Conservation (phyloP, 1,140 invertebrate species). For the Macrosteles quadrilineatus region DNA sequence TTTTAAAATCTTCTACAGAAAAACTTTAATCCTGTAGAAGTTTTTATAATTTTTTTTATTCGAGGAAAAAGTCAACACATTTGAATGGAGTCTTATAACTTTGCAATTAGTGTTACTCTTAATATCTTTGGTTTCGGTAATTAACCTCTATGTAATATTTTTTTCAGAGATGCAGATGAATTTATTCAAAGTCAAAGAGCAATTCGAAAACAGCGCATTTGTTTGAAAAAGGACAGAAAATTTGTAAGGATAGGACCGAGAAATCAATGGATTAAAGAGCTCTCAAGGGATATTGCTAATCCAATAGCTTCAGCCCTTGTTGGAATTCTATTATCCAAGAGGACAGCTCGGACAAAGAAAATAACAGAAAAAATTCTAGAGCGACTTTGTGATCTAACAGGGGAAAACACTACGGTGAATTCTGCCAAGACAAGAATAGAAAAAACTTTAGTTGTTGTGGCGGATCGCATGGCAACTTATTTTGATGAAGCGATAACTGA, state of each 20-base stretch:
- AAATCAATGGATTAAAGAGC: conserved; percentile 7
- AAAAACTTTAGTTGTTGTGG: background rate
- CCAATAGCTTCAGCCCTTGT: background rate
- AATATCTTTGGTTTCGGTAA: too few species aligned
- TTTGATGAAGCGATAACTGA: background rate
- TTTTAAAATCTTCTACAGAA: background rate
- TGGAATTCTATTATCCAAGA: background rate
- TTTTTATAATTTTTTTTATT: background rate
- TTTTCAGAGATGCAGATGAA: background rate
- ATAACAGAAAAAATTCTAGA: conserved; percentile 3
- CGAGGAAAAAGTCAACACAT: background rate
- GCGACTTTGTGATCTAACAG: background rate
- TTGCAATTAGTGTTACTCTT: background rate
- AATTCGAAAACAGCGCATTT: background rate
- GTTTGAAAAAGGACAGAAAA: background rate
- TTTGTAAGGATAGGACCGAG: background rate
- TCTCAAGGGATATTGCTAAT: conserved; percentile 2
- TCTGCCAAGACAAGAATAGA: background rate
- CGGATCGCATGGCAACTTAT: background rate
- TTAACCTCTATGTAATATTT: too few species aligned
- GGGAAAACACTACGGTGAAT: background rate
- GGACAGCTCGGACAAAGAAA: background rate
- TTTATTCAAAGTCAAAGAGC: background rate
- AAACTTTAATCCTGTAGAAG: background rate
- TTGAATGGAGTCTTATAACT: background rate